phyloP scores from a whole-genome alignment of 2,113 vertebrate species.

The Melospiza melodia region DNA sequence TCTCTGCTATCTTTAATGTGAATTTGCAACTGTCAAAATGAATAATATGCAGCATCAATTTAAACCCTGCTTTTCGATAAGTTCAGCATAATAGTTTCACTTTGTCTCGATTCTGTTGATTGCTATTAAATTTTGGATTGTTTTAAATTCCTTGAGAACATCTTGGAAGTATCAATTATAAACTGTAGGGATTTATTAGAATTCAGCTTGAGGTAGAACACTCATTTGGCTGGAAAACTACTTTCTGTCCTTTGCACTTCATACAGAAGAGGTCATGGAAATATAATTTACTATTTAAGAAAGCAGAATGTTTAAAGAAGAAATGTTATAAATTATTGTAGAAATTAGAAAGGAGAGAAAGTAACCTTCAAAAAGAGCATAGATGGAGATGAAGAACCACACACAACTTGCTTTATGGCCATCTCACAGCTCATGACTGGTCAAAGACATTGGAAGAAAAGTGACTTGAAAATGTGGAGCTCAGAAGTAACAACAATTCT shows the following conservation, averaged over 20 bases:
- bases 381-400: neutral
- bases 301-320: slow-evolving; percentile 20
- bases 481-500: neutral
- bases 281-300: slow-evolving; percentile 22
- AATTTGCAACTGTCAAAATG: slow-evolving; percentile 83
- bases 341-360: neutral
- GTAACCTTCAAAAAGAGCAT: neutral
- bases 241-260: slow-evolving; percentile 16
- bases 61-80: slow-evolving; percentile 74
- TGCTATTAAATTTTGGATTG: slow-evolving; percentile 77
- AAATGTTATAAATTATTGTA: slow-evolving; percentile 7
- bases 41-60: slow-evolving; percentile 80
- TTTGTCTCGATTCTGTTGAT: slow-evolving; percentile 80
- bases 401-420: slow-evolving; percentile 4
- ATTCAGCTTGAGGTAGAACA: slow-evolving; percentile 65
- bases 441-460: neutral
- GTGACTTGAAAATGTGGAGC: neutral
- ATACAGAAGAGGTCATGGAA: slow-evolving; percentile 26
- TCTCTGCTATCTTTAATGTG: slow-evolving; percentile 76
- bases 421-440: neutral
- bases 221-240: slow-evolving; percentile 27
- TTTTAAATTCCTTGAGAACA: slow-evolving; percentile 77
- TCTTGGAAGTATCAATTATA: slow-evolving; percentile 75
- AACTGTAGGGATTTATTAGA: slow-evolving; percentile 74
- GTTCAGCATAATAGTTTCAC: slow-evolving; percentile 76